Evolutionary conservation across 2,113 vertebrate genomes (phyloP).

Genomic region (Oxyura jamaicensis): DNA sequence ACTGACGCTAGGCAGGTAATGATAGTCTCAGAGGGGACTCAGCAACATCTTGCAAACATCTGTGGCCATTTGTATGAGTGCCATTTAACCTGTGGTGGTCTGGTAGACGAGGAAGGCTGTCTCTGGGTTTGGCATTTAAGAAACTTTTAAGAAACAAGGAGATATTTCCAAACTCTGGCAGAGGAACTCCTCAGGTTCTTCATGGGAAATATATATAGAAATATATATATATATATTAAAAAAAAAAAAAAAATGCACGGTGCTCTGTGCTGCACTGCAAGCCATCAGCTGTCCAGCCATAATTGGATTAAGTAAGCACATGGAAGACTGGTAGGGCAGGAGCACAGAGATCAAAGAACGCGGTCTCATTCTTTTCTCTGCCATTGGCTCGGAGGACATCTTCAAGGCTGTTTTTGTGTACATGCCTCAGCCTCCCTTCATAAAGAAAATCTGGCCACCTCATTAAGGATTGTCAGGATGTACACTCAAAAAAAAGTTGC

Average conservation of each 20-base stretch:
- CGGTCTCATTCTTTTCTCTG: not conserved
- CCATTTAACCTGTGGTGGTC: constrained; percentile 41
- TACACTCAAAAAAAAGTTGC: not conserved
- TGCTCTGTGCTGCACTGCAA: not conserved
- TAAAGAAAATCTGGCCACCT: not conserved
- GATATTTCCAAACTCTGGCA: not conserved
- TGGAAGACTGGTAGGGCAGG: not conserved
- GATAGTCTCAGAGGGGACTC: constrained; percentile 45
- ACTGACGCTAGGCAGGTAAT: constrained; percentile 54
- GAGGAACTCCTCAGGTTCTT: not conserved
- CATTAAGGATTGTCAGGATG: not conserved
- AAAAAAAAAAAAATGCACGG: not conserved
- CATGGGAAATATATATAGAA: not conserved
- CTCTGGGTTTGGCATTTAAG: not conserved
- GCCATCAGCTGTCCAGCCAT: not conserved
- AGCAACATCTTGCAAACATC: constrained; percentile 60
- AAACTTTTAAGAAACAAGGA: not conserved
- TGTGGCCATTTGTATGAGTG: constrained; percentile 31
- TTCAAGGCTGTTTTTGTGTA: not conserved
- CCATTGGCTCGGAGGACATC: not conserved
- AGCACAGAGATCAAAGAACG: not conserved
- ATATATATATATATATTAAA: not conserved
- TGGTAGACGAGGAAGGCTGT: not conserved
- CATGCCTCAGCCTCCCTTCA: not conserved
- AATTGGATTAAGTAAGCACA: not conserved